Evolutionary conservation across 2,888 invertebrate species (phyloP), one percentile per base, ranked within the genome.

Genomic region (Sthenelais limicola): DNA sequence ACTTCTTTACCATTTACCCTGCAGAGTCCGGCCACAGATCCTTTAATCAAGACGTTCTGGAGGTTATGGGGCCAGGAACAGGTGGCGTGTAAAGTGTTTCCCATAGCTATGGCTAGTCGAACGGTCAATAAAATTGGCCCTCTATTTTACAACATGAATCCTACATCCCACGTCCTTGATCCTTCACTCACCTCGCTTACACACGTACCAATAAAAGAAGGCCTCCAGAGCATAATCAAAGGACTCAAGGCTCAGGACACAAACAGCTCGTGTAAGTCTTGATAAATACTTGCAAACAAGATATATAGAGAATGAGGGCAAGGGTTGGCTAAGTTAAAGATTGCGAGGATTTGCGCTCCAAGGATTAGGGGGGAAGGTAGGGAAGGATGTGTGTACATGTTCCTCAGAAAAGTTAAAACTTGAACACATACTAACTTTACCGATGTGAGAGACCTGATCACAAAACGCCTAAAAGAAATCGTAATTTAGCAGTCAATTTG

Each of bases 121-220:
- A 73, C 76, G 0, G 73, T 75, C 9, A 52, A 71, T 5, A 77
- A 75, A 18, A 56, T 77, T 15, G 77, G 77, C 0, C 74, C 77
- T 4, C 66, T 79, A 9, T 74, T 75, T 48, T 75, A 77, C n/a
- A 70, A 70, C 24, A 58, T 74, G 18, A 62, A 67, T 1, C 49
- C 68, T 1, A 26, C 52, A 0, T 49, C 26, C 1, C 32, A 35
- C 28, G 30, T 47, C 28, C 21, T 73, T 15, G 72, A 62, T 26
- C 38, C 67, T 24, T n/a, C 56, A 4, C 35, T 72, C 1, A 24
- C 28, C n/a, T 47, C 56, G 3, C 47, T 72, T 24, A 73, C 77
- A 0, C 79, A 78, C 24, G 78, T 80, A 9, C 80, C 80, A 0
- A 77, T 80, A n/a, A 80, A 80, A 24, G 80, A 80, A 73, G 80